Conservation (phyloP, 2,797 vertebrate genomes). For the Eulemur albifrons region DNA sequence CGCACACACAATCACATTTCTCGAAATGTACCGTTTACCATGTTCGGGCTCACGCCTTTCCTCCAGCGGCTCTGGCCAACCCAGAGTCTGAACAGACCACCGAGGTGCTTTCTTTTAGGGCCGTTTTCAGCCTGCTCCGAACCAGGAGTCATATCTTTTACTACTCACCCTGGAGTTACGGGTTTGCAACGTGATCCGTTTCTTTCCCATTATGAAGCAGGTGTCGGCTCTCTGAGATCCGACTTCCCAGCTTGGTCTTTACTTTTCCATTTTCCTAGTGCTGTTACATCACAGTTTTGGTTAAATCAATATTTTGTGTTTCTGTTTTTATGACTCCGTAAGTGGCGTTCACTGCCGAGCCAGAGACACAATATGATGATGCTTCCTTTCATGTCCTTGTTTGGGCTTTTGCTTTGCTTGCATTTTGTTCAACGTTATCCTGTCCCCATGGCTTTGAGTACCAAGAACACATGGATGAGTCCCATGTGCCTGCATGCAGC, state of each 20-base stretch:
- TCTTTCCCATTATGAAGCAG: not conserved
- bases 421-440: not conserved
- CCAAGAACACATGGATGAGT: too few species aligned
- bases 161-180: not conserved
- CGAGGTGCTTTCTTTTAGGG: not conserved
- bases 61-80: not conserved
- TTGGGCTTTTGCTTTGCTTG: not conserved
- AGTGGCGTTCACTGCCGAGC: not conserved
- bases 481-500: too few species aligned
- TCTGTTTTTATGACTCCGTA: not conserved
- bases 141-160: not conserved
- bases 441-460: not conserved
- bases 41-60: not conserved
- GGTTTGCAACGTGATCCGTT: not conserved
- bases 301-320: not conserved
- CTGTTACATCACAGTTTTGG: not conserved
- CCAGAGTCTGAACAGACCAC: not conserved
- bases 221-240: not conserved
- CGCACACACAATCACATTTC: not conserved
- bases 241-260: not conserved
- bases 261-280: not conserved
- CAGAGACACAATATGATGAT: accelerated
- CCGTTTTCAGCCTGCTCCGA: not conserved
- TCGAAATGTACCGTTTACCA: not conserved
- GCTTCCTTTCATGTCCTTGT: not conserved